Evolutionary conservation across 2,797 vertebrate genomes (phyloP).

Genomic region (Lemur catta): DNA sequence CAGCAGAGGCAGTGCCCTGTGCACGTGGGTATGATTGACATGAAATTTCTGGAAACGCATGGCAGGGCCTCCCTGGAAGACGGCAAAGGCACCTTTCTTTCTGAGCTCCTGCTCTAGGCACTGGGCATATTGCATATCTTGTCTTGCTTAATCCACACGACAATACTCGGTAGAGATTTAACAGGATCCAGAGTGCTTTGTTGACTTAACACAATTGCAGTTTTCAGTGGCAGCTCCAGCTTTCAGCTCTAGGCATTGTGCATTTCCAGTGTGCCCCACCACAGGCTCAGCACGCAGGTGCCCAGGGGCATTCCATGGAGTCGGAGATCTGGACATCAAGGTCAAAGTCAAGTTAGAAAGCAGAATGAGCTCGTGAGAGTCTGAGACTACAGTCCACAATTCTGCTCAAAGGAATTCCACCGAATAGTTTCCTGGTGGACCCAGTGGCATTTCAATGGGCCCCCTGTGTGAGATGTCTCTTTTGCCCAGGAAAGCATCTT

Average conservation of each 20-base stretch:
- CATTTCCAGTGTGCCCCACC: neutral
- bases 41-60: neutral
- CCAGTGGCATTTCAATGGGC: too few species aligned
- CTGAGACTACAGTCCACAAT: neutral
- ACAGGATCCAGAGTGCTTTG: neutral
- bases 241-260: neutral
- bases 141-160: neutral
- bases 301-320: neutral
- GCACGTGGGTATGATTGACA: too few species aligned
- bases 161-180: neutral
- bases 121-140: neutral
- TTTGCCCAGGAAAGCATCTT: neutral
- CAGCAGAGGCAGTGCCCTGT: neutral
- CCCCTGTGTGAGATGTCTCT: neutral
- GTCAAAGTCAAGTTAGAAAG: neutral
- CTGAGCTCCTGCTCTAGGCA: neutral
- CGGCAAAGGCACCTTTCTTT: neutral
- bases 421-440: neutral
- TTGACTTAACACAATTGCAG: neutral
- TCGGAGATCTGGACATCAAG: neutral
- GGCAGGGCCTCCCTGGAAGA: too few species aligned
- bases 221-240: neutral
- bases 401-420: neutral
- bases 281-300: fast-evolving
- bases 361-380: neutral